Conservation (phyloP, 2,888 invertebrate genomes). For the Vesta saturnalis region DNA sequence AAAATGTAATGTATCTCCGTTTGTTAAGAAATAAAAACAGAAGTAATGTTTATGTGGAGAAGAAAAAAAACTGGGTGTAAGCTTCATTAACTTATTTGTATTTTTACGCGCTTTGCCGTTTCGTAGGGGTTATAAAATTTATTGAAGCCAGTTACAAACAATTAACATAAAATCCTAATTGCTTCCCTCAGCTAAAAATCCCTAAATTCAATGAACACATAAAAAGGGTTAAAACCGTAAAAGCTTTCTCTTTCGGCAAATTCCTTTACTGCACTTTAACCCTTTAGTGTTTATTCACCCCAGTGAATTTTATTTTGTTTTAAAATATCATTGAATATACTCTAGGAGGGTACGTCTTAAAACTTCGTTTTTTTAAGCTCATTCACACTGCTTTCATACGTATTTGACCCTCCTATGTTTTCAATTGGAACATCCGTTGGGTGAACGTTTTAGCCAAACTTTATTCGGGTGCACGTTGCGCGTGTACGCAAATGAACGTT, state of each 20-base stretch:
- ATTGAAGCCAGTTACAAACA: slow-evolving; percentile 55
- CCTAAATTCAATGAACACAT: slow-evolving; percentile 57
- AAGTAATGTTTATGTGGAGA: slow-evolving; percentile 23
- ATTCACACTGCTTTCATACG: slow-evolving; percentile 22
- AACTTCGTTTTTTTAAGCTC: slow-evolving; percentile 33
- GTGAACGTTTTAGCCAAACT: slow-evolving; percentile 20
- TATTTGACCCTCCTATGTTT: slow-evolving; percentile 36
- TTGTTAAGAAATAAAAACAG: slow-evolving; percentile 20
- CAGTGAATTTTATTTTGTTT: slow-evolving; percentile 56
- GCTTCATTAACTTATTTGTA: slow-evolving; percentile 39
- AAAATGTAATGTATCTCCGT: not conserved
- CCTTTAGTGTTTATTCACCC: slow-evolving; percentile 55
- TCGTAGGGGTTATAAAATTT: slow-evolving; percentile 51
- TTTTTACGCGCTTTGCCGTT: slow-evolving; percentile 43
- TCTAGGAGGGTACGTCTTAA: slow-evolving; percentile 37
- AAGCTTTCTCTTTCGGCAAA: slow-evolving; percentile 49
- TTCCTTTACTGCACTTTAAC: slow-evolving; percentile 53
- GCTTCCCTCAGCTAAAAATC: slow-evolving; percentile 55
- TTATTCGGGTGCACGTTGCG: slow-evolving; percentile 10
- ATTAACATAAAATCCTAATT: slow-evolving; percentile 59
- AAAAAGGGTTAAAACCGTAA: slow-evolving; percentile 56
- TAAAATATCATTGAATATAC: slow-evolving; percentile 52
- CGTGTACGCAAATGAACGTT: slow-evolving; percentile 4
- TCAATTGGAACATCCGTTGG: slow-evolving; percentile 29
- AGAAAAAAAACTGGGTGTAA: slow-evolving; percentile 32